Evolutionary conservation across 2,113 vertebrate species (phyloP).

Genomic region (Labeo catla): DNA sequence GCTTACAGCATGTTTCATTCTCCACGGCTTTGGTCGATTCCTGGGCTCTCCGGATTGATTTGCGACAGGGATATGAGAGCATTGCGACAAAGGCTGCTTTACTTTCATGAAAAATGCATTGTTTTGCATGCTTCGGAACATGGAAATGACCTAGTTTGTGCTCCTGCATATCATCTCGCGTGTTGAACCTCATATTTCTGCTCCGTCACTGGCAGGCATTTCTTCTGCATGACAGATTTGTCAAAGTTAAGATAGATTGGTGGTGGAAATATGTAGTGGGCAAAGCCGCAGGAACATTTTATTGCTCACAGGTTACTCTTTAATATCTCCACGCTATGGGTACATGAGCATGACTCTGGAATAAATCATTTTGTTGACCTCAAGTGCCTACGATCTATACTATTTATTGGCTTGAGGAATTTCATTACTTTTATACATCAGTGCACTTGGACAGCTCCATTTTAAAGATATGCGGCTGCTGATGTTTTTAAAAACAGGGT

Average conservation of each 20-base stretch:
- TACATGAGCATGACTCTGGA: slow-evolving; percentile 14
- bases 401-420: not conserved
- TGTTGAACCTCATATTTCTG: not conserved
- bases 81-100: not conserved
- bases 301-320: slow-evolving; percentile 1
- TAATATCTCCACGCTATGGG: not conserved
- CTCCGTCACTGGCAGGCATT: not conserved
- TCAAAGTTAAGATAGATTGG: not conserved
- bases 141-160: slow-evolving; percentile 15
- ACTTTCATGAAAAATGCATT: slow-evolving; percentile 17
- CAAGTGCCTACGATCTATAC: not conserved
- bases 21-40: not conserved
- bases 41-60: slow-evolving; percentile 8
- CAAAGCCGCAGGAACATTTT: slow-evolving; percentile 1
- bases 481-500: not conserved
- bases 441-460: not conserved
- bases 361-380: slow-evolving; percentile 21
- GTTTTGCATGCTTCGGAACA: slow-evolving; percentile 12
- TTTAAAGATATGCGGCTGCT: not conserved
- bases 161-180: not conserved
- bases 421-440: not conserved
- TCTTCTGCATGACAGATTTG: not conserved
- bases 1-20: slow-evolving; percentile 8
- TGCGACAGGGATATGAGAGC: not conserved
- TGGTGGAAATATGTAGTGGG: not conserved